Percentiles rank a stretch among this genome's conserved stretches.
These are phyloP conservation scores for Hippocampus barbouri DNA, from an alignment of 2,113 vertebrate species.

Conservation along the genomic window DNA sequence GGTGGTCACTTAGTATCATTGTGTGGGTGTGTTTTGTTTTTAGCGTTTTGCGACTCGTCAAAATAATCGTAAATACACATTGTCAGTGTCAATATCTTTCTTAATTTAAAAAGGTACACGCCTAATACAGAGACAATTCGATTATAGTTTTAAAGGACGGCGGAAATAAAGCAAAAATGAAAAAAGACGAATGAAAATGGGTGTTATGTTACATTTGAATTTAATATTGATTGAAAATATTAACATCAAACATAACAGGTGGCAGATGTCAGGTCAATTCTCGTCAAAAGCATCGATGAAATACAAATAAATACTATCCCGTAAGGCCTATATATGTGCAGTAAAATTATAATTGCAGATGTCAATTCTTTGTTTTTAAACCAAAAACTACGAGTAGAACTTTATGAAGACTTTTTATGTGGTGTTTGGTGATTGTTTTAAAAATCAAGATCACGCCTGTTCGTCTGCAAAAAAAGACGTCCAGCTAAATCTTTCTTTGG, in stretches of 20 bases:
- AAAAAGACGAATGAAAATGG: neutral
- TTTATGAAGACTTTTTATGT: neutral
- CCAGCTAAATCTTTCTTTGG: neutral
- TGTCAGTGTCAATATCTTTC: too few species aligned
- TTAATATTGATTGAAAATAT: neutral
- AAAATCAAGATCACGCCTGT: too few species aligned
- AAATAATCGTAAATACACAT: too few species aligned
- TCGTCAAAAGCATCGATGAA: neutral
- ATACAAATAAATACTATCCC: neutral
- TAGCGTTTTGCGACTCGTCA: too few species aligned
- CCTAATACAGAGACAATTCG: too few species aligned
- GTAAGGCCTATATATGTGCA: neutral
- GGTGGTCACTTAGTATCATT: too few species aligned
- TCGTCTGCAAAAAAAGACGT: too few species aligned
- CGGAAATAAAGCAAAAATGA: neutral
- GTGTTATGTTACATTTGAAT: neutral
- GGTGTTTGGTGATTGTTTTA: too few species aligned
- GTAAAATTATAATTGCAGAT: neutral
- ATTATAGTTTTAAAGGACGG: neutral
- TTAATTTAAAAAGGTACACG: too few species aligned
- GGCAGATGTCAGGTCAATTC: neutral
- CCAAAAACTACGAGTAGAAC: neutral
- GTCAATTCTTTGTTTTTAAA: neutral
- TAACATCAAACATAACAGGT: neutral
- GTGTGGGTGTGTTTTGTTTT: too few species aligned